These are phyloP conservation scores for Conopomorpha cramerella DNA, from an alignment of 1,140 invertebrate genomes.

Conservation along the genomic window DNA sequence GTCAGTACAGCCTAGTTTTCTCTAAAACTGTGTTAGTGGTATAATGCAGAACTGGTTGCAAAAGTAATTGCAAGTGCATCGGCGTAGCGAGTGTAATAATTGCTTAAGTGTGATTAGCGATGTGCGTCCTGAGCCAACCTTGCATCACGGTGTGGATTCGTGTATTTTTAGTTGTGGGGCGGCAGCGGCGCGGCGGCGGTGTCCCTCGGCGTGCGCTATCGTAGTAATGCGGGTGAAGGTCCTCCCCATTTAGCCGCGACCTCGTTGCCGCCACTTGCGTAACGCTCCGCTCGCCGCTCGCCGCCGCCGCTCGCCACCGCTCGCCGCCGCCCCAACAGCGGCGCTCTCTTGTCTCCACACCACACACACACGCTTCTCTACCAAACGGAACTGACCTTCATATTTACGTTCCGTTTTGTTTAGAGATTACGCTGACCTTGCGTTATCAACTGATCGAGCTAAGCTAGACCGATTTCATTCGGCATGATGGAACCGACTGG, in stretches of 20 bases:
- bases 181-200: neutral
- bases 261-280: constrained; percentile 28
- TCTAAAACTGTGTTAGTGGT: neutral
- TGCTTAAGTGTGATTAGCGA: neutral
- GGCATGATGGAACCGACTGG: too few species aligned
- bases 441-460: too few species aligned
- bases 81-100: neutral
- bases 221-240: constrained; percentile 44
- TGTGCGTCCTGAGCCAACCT: neutral
- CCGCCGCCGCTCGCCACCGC: too few species aligned
- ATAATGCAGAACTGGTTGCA: neutral
- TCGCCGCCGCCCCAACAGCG: too few species aligned
- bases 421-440: too few species aligned
- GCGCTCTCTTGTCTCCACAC: too few species aligned
- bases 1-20: constrained; percentile 40
- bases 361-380: too few species aligned
- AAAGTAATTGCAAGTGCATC: neutral
- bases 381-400: too few species aligned
- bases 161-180: neutral
- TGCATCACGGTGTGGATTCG: neutral
- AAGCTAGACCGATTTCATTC: too few species aligned
- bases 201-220: constrained; percentile 27
- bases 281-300: too few species aligned
- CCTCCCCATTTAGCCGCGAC: constrained; percentile 39
- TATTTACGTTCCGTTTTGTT: too few species aligned